Evolutionary conservation across 2,113 vertebrate genomes (phyloP), one percentile per base, ranked within the genome.

Genomic region (Propithecus coquereli): DNA sequence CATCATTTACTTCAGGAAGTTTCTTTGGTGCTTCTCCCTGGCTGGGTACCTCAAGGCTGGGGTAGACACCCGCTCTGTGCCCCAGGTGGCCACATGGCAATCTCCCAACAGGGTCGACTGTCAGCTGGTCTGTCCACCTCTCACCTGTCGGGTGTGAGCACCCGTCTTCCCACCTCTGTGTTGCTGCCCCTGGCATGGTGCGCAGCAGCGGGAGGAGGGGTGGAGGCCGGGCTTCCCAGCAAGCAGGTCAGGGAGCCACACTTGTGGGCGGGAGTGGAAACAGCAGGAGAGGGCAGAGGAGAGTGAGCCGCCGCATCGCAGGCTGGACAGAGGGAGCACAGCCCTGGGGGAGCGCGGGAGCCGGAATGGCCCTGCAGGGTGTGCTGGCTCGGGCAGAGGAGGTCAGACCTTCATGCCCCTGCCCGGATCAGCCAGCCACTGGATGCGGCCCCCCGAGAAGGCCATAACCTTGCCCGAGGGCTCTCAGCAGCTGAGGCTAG

Each of bases 291-390:
- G 34, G 57, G 16, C 12, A 50, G 34, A 45, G 50, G 40, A 37
- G 18, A 34, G 45, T 7, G 40, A 43, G 45, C 0, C 22, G 20
- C 1, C 43, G 6, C 6, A 7, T 18, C 22, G 3, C 45, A 77
- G 61, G 45, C 4, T 7, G 43, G 65, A 59, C 2, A 13, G 27
- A 71, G 65, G 3, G 1, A 37, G 16, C 25, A 12, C 3, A 43
- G 37, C 9, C 45, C 12, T 0, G 0, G 3, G 50, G 45, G 1
- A 3, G 0, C 4, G 0, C 6, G 27, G 32, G 34, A 23, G 40
- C 30, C 59, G 8, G 30, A 37, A 2, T 32, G 37, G 25, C 2
- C 25, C 34, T 13, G 37, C 9, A 4, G 68, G 57, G 18, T 32
- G 0, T n/a, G 23, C 22, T 50, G 59, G 40, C 52, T 43, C 59